A percentile compares a stretch with the other conserved stretches of the same genome.
Conservation (phyloP, 2,113 vertebrate genomes). For the Ceyx melanurus region DNA sequence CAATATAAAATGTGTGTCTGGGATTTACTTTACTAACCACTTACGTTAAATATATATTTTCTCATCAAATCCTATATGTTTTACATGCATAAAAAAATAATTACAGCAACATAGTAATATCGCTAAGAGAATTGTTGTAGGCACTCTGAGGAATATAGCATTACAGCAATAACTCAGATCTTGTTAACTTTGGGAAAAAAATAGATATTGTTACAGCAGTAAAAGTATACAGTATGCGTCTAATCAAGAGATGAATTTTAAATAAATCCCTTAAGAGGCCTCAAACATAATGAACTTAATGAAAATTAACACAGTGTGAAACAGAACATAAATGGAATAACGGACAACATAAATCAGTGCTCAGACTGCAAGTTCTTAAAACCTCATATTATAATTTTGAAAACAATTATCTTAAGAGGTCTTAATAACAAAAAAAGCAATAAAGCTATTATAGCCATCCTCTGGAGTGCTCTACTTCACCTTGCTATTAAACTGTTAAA, state of each 20-base stretch:
- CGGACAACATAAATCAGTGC: slow-evolving; percentile 62
- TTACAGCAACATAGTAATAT: slow-evolving; percentile 66
- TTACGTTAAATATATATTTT: slow-evolving; percentile 53
- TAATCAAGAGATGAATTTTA: slow-evolving; percentile 80
- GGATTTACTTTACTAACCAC: slow-evolving; percentile 50
- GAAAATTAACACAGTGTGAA: slow-evolving; percentile 80
- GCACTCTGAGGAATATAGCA: slow-evolving; percentile 74
- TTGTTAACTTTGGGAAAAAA: slow-evolving; percentile 79
- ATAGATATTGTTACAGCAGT: slow-evolving; percentile 79
- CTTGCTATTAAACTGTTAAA: slow-evolving; percentile 76
- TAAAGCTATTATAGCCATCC: slow-evolving; percentile 64
- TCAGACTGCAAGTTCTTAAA: slow-evolving; percentile 68
- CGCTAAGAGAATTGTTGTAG: slow-evolving; percentile 20
- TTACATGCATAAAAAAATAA: slow-evolving; percentile 66
- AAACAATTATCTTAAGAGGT: slow-evolving; percentile 80
- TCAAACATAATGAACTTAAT: slow-evolving; percentile 80
- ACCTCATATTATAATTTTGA: slow-evolving; percentile 68
- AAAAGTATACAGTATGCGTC: slow-evolving; percentile 68
- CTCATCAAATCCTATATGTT: slow-evolving; percentile 53
- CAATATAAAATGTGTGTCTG: slow-evolving; percentile 2
- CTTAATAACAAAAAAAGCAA: slow-evolving; percentile 73
- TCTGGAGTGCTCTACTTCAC: slow-evolving; percentile 69
- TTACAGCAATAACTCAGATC: slow-evolving; percentile 79
- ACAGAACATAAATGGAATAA: slow-evolving; percentile 64
- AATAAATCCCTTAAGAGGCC: slow-evolving; percentile 81